phyloP scores from a whole-genome alignment of 2,888 invertebrate species.

The Alloplasta piceator region DNA sequence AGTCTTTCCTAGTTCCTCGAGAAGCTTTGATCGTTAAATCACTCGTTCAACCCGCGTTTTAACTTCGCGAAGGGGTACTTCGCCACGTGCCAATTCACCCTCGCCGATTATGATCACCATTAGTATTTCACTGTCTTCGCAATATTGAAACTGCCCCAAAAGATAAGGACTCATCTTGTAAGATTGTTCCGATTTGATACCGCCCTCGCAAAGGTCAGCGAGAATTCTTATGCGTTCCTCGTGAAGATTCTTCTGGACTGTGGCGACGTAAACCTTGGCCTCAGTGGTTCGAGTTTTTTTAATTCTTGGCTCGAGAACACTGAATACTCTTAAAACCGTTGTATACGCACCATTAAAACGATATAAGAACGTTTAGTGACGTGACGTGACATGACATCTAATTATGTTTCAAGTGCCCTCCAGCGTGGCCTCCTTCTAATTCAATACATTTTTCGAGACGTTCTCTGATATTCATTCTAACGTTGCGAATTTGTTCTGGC shows the following conservation, averaged over 20 bases:
- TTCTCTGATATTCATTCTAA: too few relatives aligned
- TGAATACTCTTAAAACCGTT: conserved; percentile 97
- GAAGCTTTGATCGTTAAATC: conserved; percentile 85
- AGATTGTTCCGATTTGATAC: conserved; percentile 97
- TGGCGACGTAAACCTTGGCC: conserved; percentile 96
- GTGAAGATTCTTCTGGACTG: conserved; percentile 97
- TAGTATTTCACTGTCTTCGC: conserved; percentile 97
- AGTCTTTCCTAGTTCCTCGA: conserved; percentile 85
- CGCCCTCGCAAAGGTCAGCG: conserved; percentile 93
- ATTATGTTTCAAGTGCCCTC: too few relatives aligned
- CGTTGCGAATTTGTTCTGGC: too few relatives aligned
- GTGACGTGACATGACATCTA: too few relatives aligned
- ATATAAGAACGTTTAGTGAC: too few relatives aligned
- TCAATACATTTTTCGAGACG: too few relatives aligned
- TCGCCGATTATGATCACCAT: conserved; percentile 96
- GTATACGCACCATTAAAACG: too few relatives aligned
- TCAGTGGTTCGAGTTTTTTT: conserved; percentile 92
- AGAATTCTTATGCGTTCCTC: conserved; percentile 95
- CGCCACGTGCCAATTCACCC: conserved; percentile 93
- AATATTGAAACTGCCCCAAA: conserved; percentile 96
- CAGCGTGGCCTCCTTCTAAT: too few relatives aligned
- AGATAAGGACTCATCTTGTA: conserved; percentile 98
- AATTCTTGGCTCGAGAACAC: conserved; percentile 93
- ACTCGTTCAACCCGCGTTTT: conserved; percentile 88
- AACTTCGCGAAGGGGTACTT: conserved; percentile 94